Conservation (phyloP, 1,140 invertebrate genomes). For the Harlomillsia oculata region DNA sequence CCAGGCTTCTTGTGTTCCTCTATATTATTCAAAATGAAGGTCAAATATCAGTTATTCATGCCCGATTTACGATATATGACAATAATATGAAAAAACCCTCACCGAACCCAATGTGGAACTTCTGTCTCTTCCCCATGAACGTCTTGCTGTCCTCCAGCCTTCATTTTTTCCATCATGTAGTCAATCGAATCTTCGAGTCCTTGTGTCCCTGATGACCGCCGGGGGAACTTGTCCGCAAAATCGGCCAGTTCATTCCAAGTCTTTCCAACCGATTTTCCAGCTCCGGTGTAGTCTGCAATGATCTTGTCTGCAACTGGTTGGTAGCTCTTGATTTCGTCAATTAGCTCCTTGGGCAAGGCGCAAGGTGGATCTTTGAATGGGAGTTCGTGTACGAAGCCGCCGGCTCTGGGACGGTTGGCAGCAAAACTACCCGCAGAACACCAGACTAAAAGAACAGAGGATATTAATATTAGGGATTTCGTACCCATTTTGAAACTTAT, state of each 20-base stretch:
- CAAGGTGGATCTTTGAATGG: too few species aligned
- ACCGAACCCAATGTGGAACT: constrained; percentile 51
- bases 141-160: constrained; percentile 47
- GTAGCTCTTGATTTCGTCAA: constrained; percentile 54
- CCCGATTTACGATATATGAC: background rate
- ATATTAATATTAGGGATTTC: too few species aligned
- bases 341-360: too few species aligned
- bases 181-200: constrained; percentile 61
- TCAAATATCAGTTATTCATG: background rate
- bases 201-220: constrained; percentile 53
- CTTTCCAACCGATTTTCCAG: constrained; percentile 48
- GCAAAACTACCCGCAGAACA: too few species aligned
- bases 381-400: too few species aligned
- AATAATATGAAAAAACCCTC: constrained; percentile 26
- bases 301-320: constrained; percentile 47
- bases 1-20: constrained; percentile 40
- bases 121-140: constrained; percentile 49
- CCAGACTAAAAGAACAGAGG: too few species aligned
- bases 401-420: too few species aligned
- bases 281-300: constrained; percentile 46
- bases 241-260: constrained; percentile 53
- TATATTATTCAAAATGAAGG: constrained; percentile 23
- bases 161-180: constrained; percentile 53
- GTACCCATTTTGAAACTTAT: too few species aligned
- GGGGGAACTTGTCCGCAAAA: constrained; percentile 64